Base-by-base conservation (phyloP, 2,888 invertebrate species). In the Euzetes globulus region DNA sequence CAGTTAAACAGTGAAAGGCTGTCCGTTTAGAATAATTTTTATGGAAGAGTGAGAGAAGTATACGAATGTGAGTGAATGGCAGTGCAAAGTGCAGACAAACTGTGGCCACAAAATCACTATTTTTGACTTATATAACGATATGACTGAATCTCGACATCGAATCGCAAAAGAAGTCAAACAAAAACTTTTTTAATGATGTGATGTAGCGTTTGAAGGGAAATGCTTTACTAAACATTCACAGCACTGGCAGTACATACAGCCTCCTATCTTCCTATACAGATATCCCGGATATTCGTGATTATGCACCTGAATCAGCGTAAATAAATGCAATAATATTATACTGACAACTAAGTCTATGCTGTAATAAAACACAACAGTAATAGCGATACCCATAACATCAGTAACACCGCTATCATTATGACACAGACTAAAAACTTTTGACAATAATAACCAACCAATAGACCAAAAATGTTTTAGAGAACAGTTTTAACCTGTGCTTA, bases 241-340 rank as follows among this genome's bases (percentile, higher is more conserved):
- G 45, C 68, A 60, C 60, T 29, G 25, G 7, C 55, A 55, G 55
- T 33, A 65, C 63, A 33, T 65, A 25, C 70, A 70, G 70, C 70
- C 70, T 70, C 70, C 70, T 70, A 70, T 70, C 70, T 70, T 25
- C 27, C 47, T 70, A 70, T 70, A 70, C 70, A 70, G 70, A 70
- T 70, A 70, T 70, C 70, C 70, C 70, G 70, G 70, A 70, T 70
- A 70, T 70, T 70, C 70, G 70, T 70, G 70, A 70, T 70, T 70
- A 70, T 70, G 70, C 70, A 70, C 70, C 70, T 70, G 70, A 70
- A 70, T 70, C 70, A 70, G 70, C 70, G 70, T 70, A 70, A 70
- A 70, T 70, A 70, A 70, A 70, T 70, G 70, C 70, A 41, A 70
- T 19, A 70, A 70, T 22, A 70, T 70, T 70, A 45, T 47, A 70